A percentile compares a stretch with the other conserved stretches of the same genome.
phyloP scores from a whole-genome alignment of 2,888 invertebrate genomes.

The Caenorhabditis plicata region DNA sequence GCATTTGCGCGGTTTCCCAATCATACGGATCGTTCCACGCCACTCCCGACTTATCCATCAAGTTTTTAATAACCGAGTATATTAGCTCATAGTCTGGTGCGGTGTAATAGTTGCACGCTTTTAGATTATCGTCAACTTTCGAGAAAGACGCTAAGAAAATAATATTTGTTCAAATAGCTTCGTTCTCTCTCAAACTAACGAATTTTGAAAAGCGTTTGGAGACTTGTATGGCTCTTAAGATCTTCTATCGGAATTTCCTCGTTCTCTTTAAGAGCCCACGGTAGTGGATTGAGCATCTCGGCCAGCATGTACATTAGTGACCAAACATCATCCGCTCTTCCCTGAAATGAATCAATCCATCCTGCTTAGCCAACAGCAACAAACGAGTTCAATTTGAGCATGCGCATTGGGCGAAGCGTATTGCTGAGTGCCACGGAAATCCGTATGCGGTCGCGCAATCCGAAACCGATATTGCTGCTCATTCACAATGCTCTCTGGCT shows the following conservation, averaged over 20 bases:
- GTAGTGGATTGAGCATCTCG: neutral
- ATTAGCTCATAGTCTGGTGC: conserved; percentile 13
- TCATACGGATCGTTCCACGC: conserved; percentile 15
- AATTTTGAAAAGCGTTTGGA: conserved; percentile 5
- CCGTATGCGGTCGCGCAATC: conserved; percentile 13
- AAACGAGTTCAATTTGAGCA: conserved; percentile 6
- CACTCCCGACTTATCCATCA: conserved; percentile 5
- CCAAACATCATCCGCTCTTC: neutral
- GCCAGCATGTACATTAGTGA: neutral
- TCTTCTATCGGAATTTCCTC: conserved; percentile 7
- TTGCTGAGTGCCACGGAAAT: conserved; percentile 23
- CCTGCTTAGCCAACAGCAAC: too few relatives aligned
- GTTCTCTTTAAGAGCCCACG: conserved; percentile 9
- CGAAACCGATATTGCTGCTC: conserved; percentile 19
- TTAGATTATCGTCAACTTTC: conserved; percentile 12
- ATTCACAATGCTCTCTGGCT: too few relatives aligned
- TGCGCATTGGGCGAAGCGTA: conserved; percentile 31
- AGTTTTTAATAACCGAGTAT: conserved; percentile 7
- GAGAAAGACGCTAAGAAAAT: neutral
- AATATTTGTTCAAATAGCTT: neutral
- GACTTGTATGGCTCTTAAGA: conserved; percentile 1
- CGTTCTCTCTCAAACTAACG: neutral
- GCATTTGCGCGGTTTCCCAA: conserved; percentile 6
- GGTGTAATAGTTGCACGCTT: conserved; percentile 10
- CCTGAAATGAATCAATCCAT: too few relatives aligned